Conservation (phyloP, 2,113 vertebrate species). For the Chauna torquata region DNA sequence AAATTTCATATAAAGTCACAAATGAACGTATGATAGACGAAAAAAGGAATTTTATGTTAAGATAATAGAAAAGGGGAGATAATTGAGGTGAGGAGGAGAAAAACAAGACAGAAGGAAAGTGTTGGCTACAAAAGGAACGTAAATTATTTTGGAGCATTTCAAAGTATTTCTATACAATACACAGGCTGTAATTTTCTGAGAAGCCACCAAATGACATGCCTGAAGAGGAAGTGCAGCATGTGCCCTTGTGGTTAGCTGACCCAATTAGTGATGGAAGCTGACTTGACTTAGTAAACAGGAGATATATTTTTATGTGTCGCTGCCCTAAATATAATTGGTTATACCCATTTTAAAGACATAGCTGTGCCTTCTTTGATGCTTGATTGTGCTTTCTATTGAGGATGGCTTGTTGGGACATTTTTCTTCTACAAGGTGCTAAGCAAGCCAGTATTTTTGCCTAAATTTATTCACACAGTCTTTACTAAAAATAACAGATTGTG, state of each 20-base stretch:
- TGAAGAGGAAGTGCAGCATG: constrained; percentile 16
- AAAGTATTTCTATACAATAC: background rate
- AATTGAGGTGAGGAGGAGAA: background rate
- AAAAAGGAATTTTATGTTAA: background rate
- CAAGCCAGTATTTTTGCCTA: background rate
- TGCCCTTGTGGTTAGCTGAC: constrained; percentile 42
- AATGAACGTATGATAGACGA: background rate
- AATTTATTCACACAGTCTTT: background rate
- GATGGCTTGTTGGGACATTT: background rate
- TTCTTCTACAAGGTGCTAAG: background rate
- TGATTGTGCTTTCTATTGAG: background rate
- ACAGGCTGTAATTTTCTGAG: constrained; percentile 27
- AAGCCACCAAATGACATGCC: background rate
- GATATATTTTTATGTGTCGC: background rate
- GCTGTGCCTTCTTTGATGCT: background rate
- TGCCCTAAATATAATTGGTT: background rate
- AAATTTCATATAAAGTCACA: background rate
- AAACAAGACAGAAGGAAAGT: background rate
- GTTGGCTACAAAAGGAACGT: background rate
- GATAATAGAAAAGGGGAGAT: background rate
- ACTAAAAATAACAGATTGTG: background rate
- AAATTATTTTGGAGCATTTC: background rate
- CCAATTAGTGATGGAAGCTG: constrained; percentile 22
- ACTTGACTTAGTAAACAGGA: background rate
- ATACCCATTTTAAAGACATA: background rate